Base-by-base conservation (phyloP, 2,888 invertebrate genomes). In the Amiota communis region DNA sequence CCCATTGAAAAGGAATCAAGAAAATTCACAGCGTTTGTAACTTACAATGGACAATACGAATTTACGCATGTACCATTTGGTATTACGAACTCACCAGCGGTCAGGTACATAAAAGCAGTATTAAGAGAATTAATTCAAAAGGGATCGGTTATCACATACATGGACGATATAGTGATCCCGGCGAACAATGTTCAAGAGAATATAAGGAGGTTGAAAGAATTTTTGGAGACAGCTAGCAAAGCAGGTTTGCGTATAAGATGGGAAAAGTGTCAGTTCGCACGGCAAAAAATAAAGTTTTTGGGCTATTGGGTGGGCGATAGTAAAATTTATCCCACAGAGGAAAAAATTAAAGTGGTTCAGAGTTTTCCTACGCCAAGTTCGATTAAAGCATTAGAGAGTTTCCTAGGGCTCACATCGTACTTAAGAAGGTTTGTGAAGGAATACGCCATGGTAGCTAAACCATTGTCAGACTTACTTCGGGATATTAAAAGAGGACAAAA, bases 371-470 rank as follows among this genome's bases (percentile, higher is more conserved):
- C 74, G 0, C 79, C 77, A 0, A 67, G 48, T 0, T 59, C 70
- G 20, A 36, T 61, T 10, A 79, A 79, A n/a, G 59, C 57, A 2
- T 1, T 74, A 0, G 72, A 79, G 48, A 11, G 79, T 23, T 77
- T 78, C 67, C n/a, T 79, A 1, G 79, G 77, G 0, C 13, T 79
- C 8, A 76, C 75, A 0, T 77, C 77, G 0, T 78, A 75, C 48
- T 77, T 76, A 17, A 48, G 74, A 6, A 67, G 56, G 15, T 77
- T 77, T 10, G 67, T 76, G 1, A 61, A 71, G 10, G 49, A 68
- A n/a, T 77, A 74, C 23, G 77, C 87, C 0, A 67, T 77, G 8
- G 81, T 85, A n/a, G 87, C 88, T 0, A 85, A 80, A 72, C 87
- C 86, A 3, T 74, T 88, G 61, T 82, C 84, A 6, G 86, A 89